phyloP scores from a whole-genome alignment of 2,888 invertebrate genomes.

The Eupithecia tripunctaria region DNA sequence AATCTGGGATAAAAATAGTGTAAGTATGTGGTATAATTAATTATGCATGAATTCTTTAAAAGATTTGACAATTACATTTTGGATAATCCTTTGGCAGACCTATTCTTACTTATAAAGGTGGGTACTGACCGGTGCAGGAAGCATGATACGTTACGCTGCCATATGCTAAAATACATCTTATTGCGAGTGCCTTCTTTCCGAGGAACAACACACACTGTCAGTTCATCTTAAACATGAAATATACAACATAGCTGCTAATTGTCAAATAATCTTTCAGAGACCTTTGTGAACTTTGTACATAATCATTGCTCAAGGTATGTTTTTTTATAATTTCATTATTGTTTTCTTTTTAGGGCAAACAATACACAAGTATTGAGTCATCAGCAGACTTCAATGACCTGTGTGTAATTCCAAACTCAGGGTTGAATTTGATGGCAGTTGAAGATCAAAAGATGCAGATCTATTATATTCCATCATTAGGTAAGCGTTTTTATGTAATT shows the following conservation, averaged over 20 bases:
- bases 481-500: conserved; percentile 49
- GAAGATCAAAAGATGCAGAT: conserved; percentile 97
- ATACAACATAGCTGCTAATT: neutral
- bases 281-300: neutral
- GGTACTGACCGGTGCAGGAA: no score
- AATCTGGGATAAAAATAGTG: conserved; percentile 95
- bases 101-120: neutral
- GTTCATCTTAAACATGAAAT: neutral
- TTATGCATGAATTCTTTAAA: neutral
- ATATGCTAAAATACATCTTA: no score
- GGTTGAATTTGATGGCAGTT: conserved; percentile 96
- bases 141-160: no score
- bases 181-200: no score
- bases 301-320: neutral
- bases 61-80: neutral
- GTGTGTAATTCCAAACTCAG: conserved; percentile 94
- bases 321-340: neutral
- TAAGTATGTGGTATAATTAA: conserved; percentile 80
- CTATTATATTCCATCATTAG: conserved; percentile 95
- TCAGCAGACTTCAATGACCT: conserved; percentile 94
- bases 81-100: neutral
- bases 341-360: conserved; percentile 88
- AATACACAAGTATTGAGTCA: conserved; percentile 97
- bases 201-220: no score
- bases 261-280: neutral